Conservation (phyloP, 2,888 invertebrate species). For the Amblyjoppa fuscipennis region DNA sequence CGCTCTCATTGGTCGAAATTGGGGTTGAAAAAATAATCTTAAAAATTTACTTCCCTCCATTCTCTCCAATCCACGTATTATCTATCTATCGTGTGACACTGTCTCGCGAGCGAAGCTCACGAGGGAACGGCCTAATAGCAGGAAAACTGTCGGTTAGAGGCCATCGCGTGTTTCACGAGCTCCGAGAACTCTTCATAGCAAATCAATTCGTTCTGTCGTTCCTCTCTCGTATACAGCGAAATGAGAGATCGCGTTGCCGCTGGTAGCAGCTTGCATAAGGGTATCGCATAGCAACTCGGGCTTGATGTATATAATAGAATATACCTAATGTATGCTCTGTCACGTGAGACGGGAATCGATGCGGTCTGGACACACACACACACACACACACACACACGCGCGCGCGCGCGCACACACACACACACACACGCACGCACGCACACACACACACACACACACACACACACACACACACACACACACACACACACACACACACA, state of each 20-base stretch:
- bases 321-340: slow-evolving; percentile 21
- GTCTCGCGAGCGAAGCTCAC: slow-evolving; percentile 58
- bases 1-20: no score
- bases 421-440: not conserved
- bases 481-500: not conserved
- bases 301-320: slow-evolving; percentile 4
- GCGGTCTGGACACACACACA: slow-evolving; percentile 37
- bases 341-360: slow-evolving; percentile 57
- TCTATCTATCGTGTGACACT: slow-evolving; percentile 29
- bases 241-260: slow-evolving; percentile 52
- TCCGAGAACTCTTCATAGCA: slow-evolving; percentile 48
- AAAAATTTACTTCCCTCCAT: not conserved
- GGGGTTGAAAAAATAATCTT: no score
- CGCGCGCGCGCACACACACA: not conserved
- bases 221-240: slow-evolving; percentile 53
- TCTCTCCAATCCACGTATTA: slow-evolving; percentile 22
- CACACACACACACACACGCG: not conserved
- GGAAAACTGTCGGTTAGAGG: slow-evolving; percentile 29
- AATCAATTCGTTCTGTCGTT: slow-evolving; percentile 61
- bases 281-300: slow-evolving; percentile 52
- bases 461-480: not conserved
- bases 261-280: slow-evolving; percentile 29
- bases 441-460: not conserved
- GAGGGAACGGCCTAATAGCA: slow-evolving; percentile 50
- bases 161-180: slow-evolving; percentile 42